These are phyloP conservation scores for Sebastiscus albofasciatus DNA, from an alignment of 2,797 vertebrate species.

Conservation along the genomic window DNA sequence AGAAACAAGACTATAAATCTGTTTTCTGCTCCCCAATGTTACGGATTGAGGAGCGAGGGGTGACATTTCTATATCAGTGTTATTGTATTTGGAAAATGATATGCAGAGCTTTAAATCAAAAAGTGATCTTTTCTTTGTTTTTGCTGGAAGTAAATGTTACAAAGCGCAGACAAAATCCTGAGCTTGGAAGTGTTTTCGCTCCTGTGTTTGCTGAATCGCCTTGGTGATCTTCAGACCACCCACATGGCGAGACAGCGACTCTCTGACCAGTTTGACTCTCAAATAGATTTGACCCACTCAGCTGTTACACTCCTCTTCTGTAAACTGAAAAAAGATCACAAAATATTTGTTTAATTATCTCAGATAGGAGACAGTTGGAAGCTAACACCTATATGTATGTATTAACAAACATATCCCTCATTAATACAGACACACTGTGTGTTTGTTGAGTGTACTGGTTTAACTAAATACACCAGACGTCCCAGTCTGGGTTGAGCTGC, in stretches of 20 bases:
- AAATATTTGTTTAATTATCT: neutral
- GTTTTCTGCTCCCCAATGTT: conserved; percentile 35
- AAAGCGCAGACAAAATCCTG: conserved; percentile 38
- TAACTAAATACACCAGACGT: conserved; percentile 15
- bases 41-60: conserved; percentile 18
- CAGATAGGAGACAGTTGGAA: neutral
- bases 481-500: conserved; percentile 10
- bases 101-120: conserved; percentile 45
- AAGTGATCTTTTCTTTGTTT: conserved; percentile 59
- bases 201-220: conserved; percentile 70
- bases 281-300: conserved; percentile 37
- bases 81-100: conserved; percentile 56
- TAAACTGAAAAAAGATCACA: neutral
- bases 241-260: conserved; percentile 52
- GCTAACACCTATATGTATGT: neutral
- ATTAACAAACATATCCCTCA: neutral
- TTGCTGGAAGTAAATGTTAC: conserved; percentile 55
- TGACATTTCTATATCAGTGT: conserved; percentile 44
- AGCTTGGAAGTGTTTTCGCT: conserved; percentile 56
- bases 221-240: conserved; percentile 74
- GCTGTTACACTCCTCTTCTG: neutral
- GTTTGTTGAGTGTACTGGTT: conserved; percentile 22
- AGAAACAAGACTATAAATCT: conserved; percentile 53
- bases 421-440: conserved; percentile 1
- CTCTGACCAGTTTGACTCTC: conserved; percentile 48